These are phyloP conservation scores for Aphodius sticticus DNA, from an alignment of 2,888 invertebrate species.

Conservation along the genomic window DNA sequence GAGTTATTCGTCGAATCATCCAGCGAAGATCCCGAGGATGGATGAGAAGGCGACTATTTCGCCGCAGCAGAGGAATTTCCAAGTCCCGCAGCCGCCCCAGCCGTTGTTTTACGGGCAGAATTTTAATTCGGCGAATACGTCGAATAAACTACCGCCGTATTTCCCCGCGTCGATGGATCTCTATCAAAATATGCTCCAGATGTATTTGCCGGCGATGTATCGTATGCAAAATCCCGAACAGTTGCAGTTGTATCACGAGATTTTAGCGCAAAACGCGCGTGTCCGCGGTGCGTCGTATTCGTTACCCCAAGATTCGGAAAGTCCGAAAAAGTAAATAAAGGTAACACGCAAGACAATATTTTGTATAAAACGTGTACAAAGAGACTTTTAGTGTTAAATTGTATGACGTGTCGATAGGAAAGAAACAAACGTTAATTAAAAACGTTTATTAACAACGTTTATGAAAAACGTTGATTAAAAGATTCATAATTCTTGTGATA, in stretches of 20 bases:
- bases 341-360: not conserved
- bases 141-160: conserved; percentile 55
- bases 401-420: not conserved
- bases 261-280: conserved; percentile 57
- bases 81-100: conserved; percentile 31
- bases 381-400: not conserved
- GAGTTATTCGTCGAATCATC: conserved; percentile 60
- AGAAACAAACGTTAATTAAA: not conserved
- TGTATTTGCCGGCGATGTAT: conserved; percentile 48
- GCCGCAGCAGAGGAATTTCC: conserved; percentile 28
- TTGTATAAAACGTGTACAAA: not conserved
- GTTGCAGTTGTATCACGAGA: conserved; percentile 64
- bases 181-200: conserved; percentile 60
- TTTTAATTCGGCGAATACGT: conserved; percentile 43
- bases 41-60: conserved; percentile 45
- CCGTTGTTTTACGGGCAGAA: conserved; percentile 34
- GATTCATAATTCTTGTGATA: not conserved
- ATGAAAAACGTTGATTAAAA: not conserved
- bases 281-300: conserved; percentile 51
- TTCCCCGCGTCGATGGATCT: conserved; percentile 59
- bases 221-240: conserved; percentile 62
- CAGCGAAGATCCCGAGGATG: conserved; percentile 57
- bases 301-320: conserved; percentile 29
- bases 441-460: too few relatives aligned
- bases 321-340: conserved; percentile 12